Base-by-base conservation (phyloP, 1,140 invertebrate genomes). In the Drosophila carrolli region DNA sequence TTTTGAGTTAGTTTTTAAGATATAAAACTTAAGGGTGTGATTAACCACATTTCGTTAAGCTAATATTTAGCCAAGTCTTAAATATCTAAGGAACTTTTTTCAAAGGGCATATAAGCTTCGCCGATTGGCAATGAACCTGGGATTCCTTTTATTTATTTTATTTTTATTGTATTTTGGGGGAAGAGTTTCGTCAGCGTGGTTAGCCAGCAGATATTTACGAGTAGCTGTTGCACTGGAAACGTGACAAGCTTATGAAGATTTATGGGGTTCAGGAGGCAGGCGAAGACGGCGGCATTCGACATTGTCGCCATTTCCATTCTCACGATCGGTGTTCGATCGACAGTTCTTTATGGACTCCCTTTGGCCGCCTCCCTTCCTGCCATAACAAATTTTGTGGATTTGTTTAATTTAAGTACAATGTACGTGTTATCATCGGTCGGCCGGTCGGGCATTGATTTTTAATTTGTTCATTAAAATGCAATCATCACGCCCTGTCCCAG, bases 181-280 rank as follows among this genome's bases (percentile, higher is more conserved):
- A 61, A 73, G 71, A 61, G 51, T 63, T 58, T 65, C 61, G 59
- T 78, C 66, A 72, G 63, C 43, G 13, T 50, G 68, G 50, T 60
- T 61, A 61, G 38, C 40, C 72, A 47, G 40, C 41, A 78, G 80
- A 88, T 89, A 88, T 88, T 88, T 88, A 88, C 84, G 84, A 88
- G 84, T 88, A 84, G 84, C 84, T 89, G 84, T 89, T 89, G 84
- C 85, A 89, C 85, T 89, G 77, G 85, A 90, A 89, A 89, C 84
- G 84, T 89, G 84, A 89, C 84, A 89, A 90, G 84, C 85, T 89
- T 89, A 90, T 89, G 84, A 89, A 89, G 84, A 90, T 89, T 89
- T 89, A 89, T 89, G 85, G 84, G 78, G 84, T 89, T 84, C 85
- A 75, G 59, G 61, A 63, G 40, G 79, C 70, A 81, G 74, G 62